Conservation (phyloP, 2,797 vertebrate genomes). For the Mormyrus hasselquistii region DNA sequence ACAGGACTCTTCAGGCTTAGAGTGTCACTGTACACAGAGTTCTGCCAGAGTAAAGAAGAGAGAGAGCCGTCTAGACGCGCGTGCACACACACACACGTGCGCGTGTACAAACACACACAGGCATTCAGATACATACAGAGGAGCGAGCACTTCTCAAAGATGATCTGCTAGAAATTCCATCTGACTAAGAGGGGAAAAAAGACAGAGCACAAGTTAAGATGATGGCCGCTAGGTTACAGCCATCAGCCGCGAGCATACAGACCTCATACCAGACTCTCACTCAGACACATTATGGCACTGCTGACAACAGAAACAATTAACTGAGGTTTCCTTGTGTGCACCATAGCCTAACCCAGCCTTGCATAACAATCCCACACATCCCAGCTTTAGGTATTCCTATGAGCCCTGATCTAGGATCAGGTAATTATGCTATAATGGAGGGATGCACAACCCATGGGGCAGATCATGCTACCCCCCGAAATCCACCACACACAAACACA, state of each 20-base stretch:
- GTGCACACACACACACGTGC: background rate
- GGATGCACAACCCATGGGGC: background rate
- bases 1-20: conserved; percentile 59
- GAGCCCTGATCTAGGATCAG: background rate
- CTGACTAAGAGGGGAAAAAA: conserved; percentile 46
- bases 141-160: conserved; percentile 64
- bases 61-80: background rate
- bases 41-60: conserved; percentile 56
- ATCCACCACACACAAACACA: conserved; percentile 39
- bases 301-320: background rate
- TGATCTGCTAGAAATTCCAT: conserved; percentile 54
- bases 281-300: background rate
- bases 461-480: background rate
- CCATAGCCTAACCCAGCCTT: background rate
- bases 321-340: background rate
- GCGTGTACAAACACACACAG: background rate
- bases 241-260: background rate
- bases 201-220: background rate
- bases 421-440: background rate
- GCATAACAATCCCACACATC: background rate
- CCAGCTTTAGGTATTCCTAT: background rate
- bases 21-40: conserved; percentile 72
- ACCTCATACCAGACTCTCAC: background rate
- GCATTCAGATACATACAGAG: conserved; percentile 62
- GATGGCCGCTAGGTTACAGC: background rate